Evolutionary conservation across 2,797 vertebrate genomes (phyloP), one percentile per base, ranked within the genome.

Genomic region (Cryptoprocta ferox): DNA sequence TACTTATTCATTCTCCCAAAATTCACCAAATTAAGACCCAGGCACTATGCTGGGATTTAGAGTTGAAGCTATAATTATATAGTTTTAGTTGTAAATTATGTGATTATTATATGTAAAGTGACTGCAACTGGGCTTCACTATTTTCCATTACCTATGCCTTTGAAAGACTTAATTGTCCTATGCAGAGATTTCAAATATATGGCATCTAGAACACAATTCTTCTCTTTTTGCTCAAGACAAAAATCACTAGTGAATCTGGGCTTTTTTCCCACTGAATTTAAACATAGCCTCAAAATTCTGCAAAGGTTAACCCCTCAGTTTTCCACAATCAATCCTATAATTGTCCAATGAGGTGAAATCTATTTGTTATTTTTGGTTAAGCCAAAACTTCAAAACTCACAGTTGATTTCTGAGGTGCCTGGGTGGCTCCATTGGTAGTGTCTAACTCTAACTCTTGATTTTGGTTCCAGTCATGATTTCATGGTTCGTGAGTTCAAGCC

Each of bases 1-100:
- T 19, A 88, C 48, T 68, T 90, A 84, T 66, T 63, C 32, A 45
- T 89, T 85, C 66, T 39, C 80, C 18, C 89, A 90, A 95, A 82
- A 24, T 76, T 84, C 63, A 91, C 59, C 48, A 84, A 82, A 68
- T 84, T 81, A 83, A 80, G 86, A 86, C 87, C 4, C 59, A 82
- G 18, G 11, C 12, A 50, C 28, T 59, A 21, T 82, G 53, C 39
- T 91, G 75, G 6, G 28, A 91, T 63, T 85, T 93, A 73, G 28
- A 65, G 12, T 9, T 75, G 50, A 73, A 61, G 90, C 37, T 94
- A 19, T 82, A 76, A 82, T 80, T 86, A 63, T 5, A 68, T 2
- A 75, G 7, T 35, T 24, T 4, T 26, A 65, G 28, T 11, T 79
- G 13, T 70, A 95, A 71, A 79, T 70, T 83, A n/a, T n/a, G 7